Evolutionary conservation across 2,888 invertebrate genomes (phyloP), one percentile per base, ranked within the genome.

Genomic region (Drosophila tripunctata): DNA sequence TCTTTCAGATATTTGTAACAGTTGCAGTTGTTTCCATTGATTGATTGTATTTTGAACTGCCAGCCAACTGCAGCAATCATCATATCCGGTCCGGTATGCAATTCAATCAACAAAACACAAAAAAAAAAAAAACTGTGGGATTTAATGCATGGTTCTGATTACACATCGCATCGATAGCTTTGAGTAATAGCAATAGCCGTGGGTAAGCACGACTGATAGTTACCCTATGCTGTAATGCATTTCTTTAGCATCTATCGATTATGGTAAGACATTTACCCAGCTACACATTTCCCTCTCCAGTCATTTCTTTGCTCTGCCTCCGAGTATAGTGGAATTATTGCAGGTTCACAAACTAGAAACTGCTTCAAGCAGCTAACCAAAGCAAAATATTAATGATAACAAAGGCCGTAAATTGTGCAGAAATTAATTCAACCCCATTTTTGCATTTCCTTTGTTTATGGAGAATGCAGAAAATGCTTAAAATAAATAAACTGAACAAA

Each of bases 81-180:
- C 38, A 54, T 47, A 67, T 71, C 71, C 71, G 73, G 62, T 48
- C 36, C 27, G 22, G 15, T 6, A 12, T 45, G 24, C 52, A 47
- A 50, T 40, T 8, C 41, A 27, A 55, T 36, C 55, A 27, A 44
- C 33, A 15, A 22, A 33, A 15, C 15, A 8, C n/a, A 22, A 22
- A 41, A 41, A n/a, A 30, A 15, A 47, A 36, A 24, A 7, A 41
- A 10, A 36, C 12, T 38, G 17, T 44, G 3, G 4, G 22, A 12
- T 43, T 36, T 14, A 41, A 43, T 70, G 38, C 33, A 31, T 51
- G 51, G 22, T 72, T 63, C 72, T 68, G 73, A 67, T 50, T 72
- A 58, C 67, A 72, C 71, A 67, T 67, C 63, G 73, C 58, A 52
- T 56, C 63, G 44, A 24, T 72, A 62, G 21, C 55, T 56, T 56